A percentile compares a stretch with the other conserved stretches of the same genome.
phyloP scores from a whole-genome alignment of 2,797 vertebrate species.

The Furcifer pardalis region DNA sequence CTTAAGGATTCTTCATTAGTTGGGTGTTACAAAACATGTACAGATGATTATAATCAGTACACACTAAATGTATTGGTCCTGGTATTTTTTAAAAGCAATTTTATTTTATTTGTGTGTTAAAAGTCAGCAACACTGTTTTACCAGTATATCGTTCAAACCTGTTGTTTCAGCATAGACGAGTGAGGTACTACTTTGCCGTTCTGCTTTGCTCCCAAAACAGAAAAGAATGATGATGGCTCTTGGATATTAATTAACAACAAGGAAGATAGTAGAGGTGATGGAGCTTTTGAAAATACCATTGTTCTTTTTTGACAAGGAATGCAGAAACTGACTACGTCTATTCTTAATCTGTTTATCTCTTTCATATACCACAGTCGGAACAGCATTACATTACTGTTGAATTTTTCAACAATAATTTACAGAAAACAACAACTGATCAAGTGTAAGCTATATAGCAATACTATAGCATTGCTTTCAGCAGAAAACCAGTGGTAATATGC shows the following conservation, averaged over 20 bases:
- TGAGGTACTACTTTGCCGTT: background rate
- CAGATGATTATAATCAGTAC: background rate
- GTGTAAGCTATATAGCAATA: background rate
- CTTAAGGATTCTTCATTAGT: too few relatives aligned
- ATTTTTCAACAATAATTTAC: background rate
- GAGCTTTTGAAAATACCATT: background rate
- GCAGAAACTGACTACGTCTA: background rate
- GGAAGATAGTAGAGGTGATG: background rate
- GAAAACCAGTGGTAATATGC: background rate
- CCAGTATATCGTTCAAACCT: background rate
- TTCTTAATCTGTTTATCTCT: background rate
- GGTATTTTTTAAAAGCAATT: background rate
- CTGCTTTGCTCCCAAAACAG: background rate
- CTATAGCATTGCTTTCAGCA: background rate
- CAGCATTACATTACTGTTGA: slow-evolving; percentile 2
- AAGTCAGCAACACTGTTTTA: background rate
- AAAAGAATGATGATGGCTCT: slow-evolving; percentile 1
- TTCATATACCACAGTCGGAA: background rate
- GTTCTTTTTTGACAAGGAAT: background rate
- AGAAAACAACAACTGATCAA: background rate
- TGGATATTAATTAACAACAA: background rate
- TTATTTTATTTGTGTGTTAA: background rate
- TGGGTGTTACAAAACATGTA: background rate
- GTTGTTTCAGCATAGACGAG: background rate
- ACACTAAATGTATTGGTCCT: too few relatives aligned